These are phyloP conservation scores for Borostomias antarcticus DNA, from an alignment of 2,797 vertebrate species.

Conservation along the genomic window DNA sequence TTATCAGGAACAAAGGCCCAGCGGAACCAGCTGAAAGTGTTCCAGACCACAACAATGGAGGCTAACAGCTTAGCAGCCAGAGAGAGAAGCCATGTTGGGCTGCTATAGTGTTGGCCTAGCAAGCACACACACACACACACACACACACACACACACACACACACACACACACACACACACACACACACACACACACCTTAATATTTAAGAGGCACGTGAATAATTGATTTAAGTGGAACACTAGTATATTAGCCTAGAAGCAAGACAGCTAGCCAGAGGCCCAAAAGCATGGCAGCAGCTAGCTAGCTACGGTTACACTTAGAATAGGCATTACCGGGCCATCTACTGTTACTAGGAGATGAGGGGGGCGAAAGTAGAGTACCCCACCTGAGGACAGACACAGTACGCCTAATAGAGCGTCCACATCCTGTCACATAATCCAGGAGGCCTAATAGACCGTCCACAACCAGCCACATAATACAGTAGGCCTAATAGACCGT, in stretches of 20 bases:
- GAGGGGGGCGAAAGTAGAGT: not conserved
- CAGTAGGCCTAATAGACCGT: too few species aligned
- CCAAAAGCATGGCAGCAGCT: constrained; percentile 36
- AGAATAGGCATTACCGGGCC: not conserved
- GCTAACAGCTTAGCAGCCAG: not conserved
- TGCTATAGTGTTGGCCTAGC: not conserved
- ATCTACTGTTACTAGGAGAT: constrained; percentile 15
- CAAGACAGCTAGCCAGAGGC: constrained; percentile 42
- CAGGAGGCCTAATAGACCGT: too few species aligned
- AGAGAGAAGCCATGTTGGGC: not conserved
- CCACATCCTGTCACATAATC: too few species aligned
- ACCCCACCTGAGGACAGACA: not conserved
- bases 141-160: constrained; percentile 8
- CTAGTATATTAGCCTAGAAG: constrained; percentile 42
- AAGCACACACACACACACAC: not conserved
- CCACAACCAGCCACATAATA: too few species aligned
- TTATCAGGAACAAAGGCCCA: not conserved
- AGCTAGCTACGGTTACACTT: not conserved
- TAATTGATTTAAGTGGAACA: constrained; percentile 72
- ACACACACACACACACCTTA: constrained; percentile 45
- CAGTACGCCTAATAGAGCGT: too few species aligned
- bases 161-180: constrained; percentile 23
- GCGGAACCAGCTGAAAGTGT: not conserved
- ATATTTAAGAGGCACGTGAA: constrained; percentile 73
- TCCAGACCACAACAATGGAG: not conserved